These are phyloP conservation scores for Byasa hedistus DNA, from an alignment of 2,888 invertebrate genomes.

Conservation along the genomic window DNA sequence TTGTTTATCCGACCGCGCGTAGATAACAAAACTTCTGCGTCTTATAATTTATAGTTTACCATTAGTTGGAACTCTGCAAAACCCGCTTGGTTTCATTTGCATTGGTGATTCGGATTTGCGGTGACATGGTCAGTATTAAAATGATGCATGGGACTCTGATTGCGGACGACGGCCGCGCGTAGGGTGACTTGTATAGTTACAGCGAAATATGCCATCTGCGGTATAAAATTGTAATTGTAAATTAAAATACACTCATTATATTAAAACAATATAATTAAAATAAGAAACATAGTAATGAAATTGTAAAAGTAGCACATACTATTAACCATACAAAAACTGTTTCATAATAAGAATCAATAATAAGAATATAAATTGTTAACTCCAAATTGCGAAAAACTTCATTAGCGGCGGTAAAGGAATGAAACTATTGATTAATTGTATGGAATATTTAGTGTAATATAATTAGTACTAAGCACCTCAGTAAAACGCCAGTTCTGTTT, in stretches of 20 bases:
- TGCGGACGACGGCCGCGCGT: constrained; percentile 42
- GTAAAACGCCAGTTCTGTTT: constrained; percentile 30
- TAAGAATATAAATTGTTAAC: too few relatives aligned
- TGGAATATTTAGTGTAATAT: constrained; percentile 7
- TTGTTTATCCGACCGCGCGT: constrained; percentile 63
- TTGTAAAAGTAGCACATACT: too few relatives aligned
- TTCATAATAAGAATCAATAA: too few relatives aligned
- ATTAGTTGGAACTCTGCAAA: constrained; percentile 65
- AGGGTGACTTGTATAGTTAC: constrained; percentile 17
- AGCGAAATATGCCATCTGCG: constrained; percentile 5
- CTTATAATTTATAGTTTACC: constrained; percentile 71
- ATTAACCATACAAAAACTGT: too few relatives aligned
- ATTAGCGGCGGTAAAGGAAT: too few relatives aligned
- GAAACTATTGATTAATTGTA: too few relatives aligned
- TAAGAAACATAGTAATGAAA: too few relatives aligned
- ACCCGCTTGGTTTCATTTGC: constrained; percentile 71
- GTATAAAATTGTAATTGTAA: not conserved
- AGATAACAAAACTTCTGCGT: constrained; percentile 69
- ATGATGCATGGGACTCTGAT: constrained; percentile 75
- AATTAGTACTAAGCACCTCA: constrained; percentile 30
- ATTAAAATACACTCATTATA: not conserved
- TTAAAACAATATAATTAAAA: too few relatives aligned
- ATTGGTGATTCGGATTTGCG: constrained; percentile 74
- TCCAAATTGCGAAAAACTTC: too few relatives aligned
- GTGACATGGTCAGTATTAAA: constrained; percentile 75